phyloP scores from a whole-genome alignment of 2,113 vertebrate species.

The Dasyornis broadbenti region DNA sequence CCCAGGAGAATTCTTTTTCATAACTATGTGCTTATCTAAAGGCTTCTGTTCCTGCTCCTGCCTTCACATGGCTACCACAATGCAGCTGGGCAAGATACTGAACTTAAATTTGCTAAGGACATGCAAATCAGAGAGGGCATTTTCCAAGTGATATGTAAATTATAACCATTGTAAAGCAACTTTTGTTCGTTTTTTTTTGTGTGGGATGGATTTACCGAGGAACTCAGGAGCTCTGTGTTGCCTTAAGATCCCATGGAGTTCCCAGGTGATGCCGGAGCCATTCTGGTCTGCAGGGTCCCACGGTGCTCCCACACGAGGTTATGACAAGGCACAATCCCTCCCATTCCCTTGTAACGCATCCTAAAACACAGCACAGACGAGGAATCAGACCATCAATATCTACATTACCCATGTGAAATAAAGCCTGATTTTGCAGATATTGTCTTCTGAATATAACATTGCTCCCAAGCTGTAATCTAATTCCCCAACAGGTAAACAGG shows the following conservation, averaged over 20 bases:
- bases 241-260: background rate
- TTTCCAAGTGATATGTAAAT: background rate
- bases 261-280: background rate
- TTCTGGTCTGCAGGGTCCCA: background rate
- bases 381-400: background rate
- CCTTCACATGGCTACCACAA: background rate
- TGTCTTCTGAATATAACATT: background rate
- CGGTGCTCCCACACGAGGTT: background rate
- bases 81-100: background rate
- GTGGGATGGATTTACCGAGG: background rate
- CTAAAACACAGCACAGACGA: background rate
- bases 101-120: background rate
- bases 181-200: background rate
- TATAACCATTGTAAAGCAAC: background rate
- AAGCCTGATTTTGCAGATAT: background rate
- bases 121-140: background rate
- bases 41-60: background rate
- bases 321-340: background rate
- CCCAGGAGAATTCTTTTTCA: background rate
- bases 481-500: background rate
- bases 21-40: background rate
- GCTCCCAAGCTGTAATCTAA: background rate
- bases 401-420: background rate
- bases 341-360: background rate
- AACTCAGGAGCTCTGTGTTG: background rate